Evolutionary conservation across 1,140 invertebrate species (phyloP), one percentile per base, ranked within the genome.

Genomic region (Philopotamus ludificatus): DNA sequence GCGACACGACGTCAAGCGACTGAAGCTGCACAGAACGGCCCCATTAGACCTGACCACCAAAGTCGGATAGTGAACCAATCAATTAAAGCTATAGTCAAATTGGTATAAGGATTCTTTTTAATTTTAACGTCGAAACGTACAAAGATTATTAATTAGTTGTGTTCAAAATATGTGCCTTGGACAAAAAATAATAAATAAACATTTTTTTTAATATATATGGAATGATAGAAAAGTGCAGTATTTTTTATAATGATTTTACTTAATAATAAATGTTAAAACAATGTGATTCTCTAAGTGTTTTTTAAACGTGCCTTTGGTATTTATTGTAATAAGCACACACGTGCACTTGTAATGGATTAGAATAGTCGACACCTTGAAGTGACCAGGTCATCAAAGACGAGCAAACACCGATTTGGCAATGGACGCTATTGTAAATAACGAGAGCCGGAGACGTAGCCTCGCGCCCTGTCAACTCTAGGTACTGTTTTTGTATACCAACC

Each of bases 31-130:
- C 66, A 60, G 68, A 42, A 72, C 81, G 1, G 75, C 82, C 28
- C 87, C 88, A 3, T 75, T 90, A 42, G 88, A 90, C 73, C 79
- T 90, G 44, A 90, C 87, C 44, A 84, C 82, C 65, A 84, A 83
- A 79, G 79, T 82, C 63, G 81, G 76, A 81, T 39, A 21, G 41
- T 34, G 3, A 47, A 47, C 44, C 18, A 51, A 51, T 8, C 23
- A 25, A 59, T 15, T 39, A 39, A 57, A 57, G 41, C 28, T 25
- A 41, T 57, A 57, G 53, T 57, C 53, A 57, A 47, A 57, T 18
- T 10, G 23, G 34, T 41, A 22, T 16, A 44, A 12, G 57, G 42
- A 42, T 15, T n/a, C n/a, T n/a, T n/a, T 7, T 44, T 47, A 18
- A 26, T 60, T 44, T 22, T 26, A 44, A 47, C 10, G 44, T 47